Evolutionary conservation across 1,140 invertebrate species (phyloP), one percentile per base, ranked within the genome.

Genomic region (Ridgeia piscesae): DNA sequence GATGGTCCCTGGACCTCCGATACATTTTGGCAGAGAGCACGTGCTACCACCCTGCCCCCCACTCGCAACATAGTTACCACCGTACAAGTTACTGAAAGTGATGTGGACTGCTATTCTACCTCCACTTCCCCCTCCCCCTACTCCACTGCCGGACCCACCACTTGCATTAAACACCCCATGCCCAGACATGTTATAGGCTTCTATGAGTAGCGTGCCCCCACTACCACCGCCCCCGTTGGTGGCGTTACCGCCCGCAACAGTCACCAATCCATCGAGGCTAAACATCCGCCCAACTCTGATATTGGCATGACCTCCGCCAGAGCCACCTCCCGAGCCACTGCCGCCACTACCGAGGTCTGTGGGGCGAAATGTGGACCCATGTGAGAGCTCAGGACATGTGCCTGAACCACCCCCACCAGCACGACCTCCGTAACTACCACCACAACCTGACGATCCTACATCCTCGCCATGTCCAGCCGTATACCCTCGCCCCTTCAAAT

Each of bases 51-150:
- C 92, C 34, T 33, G 42, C 17, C 94, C 94, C 34, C 94, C 94
- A 89, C 93, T 93, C 27, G 93, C 92, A 21, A 93, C 50, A 42
- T 94, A 95, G 35, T 91, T 50, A 31, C 94, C 94, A 35, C 94
- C 94, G 93, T 93, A 95, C 14, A 91, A 89, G 91, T 94, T 95
- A 8, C 92, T 92, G 77, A 92, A 94, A 31, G 92, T 94, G 91
- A 95, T 92, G 93, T 94, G 94, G 33, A 94, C 91, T 33, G 93
- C 94, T 92, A 95, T 94, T 91, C 94, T 92, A 11, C 94, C 94
- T 91, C 94, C 94, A 93, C 94, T 94, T 0, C 94, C 94, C 91
- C 94, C 94, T 27, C 58, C 58, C 89, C 92, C 93, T 33, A 93
- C 94, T 6, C 93, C 93, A 34, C n/a, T 33, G 21, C 94, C 94